Base-by-base conservation (phyloP, 2,888 invertebrate genomes). In the Microctonus hyperodae region DNA sequence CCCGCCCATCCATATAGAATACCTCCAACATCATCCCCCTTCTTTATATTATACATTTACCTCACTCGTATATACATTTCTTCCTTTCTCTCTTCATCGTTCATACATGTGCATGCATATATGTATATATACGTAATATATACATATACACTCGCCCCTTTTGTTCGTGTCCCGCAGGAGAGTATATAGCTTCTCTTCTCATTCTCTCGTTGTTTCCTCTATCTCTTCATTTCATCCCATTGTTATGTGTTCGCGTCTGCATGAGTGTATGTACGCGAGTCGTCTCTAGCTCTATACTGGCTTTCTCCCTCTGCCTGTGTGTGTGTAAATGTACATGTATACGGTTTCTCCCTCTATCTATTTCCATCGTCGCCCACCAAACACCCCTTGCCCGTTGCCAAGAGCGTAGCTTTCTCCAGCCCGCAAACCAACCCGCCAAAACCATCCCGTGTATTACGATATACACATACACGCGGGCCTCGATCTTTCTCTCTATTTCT, bases 191-290 rank as follows among this genome's bases (percentile, higher is more conserved):
- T 22, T 57, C 53, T 53, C 58, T 58, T 57, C 56, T 59, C 59
- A 40, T 67, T 50, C 59, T 56, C 64, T 50, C 31, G 33, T 57
- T 57, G 44, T 70, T 70, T 64, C 67, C 69, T 66, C 70, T 67
- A 65, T 70, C 67, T 65, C 60, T 64, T 65, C 66, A 69, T 71
- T 72, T 70, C 57, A 68, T 65, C 70, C 67, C 70, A 69, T 69
- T 69, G 68, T 7, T 28, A 28, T n/a, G 68, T 67, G 65, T 57
- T 65, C 64, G 40, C 67, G 66, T 64, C 69, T 68, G 65, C 55
- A 67, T n/a, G n/a, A n/a, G n/a, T n/a, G n/a, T n/a, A n/a, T n/a
- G n/a, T n/a, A n/a, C n/a, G n/a, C n/a, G n/a, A n/a, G n/a, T n/a
- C n/a, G n/a, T n/a, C 65, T 65, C 66, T 35, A n/a, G n/a, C 59